phyloP scores from a whole-genome alignment of 2,113 vertebrate genomes.

The Nannobrachium achirus region DNA sequence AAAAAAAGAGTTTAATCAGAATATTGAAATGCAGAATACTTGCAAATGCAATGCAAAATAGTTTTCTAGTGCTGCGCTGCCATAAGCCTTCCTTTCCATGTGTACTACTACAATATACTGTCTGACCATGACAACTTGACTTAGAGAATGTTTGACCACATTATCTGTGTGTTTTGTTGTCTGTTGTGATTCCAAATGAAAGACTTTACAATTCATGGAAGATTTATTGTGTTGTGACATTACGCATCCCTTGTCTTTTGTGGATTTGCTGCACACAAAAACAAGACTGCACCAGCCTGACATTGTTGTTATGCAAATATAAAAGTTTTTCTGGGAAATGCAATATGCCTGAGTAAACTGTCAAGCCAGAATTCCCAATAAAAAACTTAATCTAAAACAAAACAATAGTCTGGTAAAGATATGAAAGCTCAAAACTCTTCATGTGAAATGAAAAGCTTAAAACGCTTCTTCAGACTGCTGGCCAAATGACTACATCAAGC shows the following conservation, averaged over 20 bases:
- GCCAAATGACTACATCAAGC: no score
- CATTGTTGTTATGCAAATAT: conserved; percentile 29
- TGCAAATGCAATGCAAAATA: conserved; percentile 33
- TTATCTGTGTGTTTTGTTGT: conserved; percentile 11
- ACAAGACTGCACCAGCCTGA: conserved; percentile 8
- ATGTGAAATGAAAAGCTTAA: no score
- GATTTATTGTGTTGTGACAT: conserved; percentile 19
- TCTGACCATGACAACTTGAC: background rate
- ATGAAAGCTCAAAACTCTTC: no score
- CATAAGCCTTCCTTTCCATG: no score
- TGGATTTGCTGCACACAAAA: conserved; percentile 8
- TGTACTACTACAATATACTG: no score
- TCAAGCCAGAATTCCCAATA: no score
- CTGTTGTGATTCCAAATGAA: conserved; percentile 17
- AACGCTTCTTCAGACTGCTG: no score
- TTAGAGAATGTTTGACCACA: conserved; percentile 1
- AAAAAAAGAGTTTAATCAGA: no score
- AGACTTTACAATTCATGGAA: conserved; percentile 7
- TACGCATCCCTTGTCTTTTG: background rate
- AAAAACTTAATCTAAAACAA: no score
- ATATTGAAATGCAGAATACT: no score
- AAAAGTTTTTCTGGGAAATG: background rate
- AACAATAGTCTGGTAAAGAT: no score
- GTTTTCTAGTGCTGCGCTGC: background rate
- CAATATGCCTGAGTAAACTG: no score